These are phyloP conservation scores for Sussaba pulchella DNA, from an alignment of 2,888 invertebrate species.

Conservation along the genomic window DNA sequence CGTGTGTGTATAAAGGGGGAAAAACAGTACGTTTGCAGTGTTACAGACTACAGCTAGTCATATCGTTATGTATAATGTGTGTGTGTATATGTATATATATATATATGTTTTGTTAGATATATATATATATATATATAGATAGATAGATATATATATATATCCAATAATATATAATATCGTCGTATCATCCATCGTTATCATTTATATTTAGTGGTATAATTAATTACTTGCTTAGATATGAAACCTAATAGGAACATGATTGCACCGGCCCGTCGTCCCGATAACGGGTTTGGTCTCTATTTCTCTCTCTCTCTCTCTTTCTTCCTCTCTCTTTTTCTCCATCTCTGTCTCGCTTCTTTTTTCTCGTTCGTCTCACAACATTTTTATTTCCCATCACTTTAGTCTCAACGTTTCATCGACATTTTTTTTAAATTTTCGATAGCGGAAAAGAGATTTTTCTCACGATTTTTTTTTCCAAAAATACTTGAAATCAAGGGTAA, in stretches of 20 bases:
- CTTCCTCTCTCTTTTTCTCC: slow-evolving; percentile 2
- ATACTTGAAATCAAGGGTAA: slow-evolving; percentile 21
- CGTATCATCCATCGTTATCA: slow-evolving; percentile 83
- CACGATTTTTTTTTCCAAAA: slow-evolving; percentile 5
- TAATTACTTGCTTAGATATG: slow-evolving; percentile 85
- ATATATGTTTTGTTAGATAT: slow-evolving; percentile 65
- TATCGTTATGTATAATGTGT: slow-evolving; percentile 76
- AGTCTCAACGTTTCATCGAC: neutral
- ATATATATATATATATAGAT: slow-evolving; percentile 79
- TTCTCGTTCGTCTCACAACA: slow-evolving; percentile 38
- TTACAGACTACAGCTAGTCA: slow-evolving; percentile 82
- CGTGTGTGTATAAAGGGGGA: slow-evolving; percentile 72
- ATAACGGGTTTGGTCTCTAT: slow-evolving; percentile 67
- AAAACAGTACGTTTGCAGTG: slow-evolving; percentile 78
- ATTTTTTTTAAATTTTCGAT: slow-evolving; percentile 15
- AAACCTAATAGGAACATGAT: slow-evolving; percentile 85
- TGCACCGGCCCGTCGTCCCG: slow-evolving; percentile 82
- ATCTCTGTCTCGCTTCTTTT: slow-evolving; percentile 27
- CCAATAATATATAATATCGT: slow-evolving; percentile 83
- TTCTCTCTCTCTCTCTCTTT: slow-evolving; percentile 52
- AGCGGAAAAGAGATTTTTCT: neutral
- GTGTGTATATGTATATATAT: slow-evolving; percentile 71
- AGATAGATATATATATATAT: slow-evolving; percentile 80
- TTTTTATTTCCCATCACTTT: slow-evolving; percentile 8
- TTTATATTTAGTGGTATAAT: slow-evolving; percentile 83